Evolutionary conservation across 2,113 vertebrate species (phyloP).

Genomic region (Morone saxatilis): DNA sequence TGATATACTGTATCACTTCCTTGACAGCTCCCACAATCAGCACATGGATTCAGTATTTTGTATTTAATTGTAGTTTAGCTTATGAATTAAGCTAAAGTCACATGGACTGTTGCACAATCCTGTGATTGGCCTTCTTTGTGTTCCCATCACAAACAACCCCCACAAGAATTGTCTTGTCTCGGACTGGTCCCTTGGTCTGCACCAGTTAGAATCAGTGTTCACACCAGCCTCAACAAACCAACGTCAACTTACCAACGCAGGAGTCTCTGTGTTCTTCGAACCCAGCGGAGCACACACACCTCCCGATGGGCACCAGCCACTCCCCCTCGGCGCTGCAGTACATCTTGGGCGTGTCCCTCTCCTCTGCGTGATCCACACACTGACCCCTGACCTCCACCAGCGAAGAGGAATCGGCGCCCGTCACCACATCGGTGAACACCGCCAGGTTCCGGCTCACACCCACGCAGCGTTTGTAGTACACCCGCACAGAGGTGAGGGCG

Average conservation of each 20-base stretch:
- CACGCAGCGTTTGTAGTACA: constrained; percentile 96
- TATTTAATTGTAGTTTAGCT: no score
- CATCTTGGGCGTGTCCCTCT: constrained; percentile 98
- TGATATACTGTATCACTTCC: no score
- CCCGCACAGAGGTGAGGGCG: constrained; percentile 92
- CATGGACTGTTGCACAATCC: neutral
- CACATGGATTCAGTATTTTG: no score
- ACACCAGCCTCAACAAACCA: neutral
- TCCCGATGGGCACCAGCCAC: constrained; percentile 97
- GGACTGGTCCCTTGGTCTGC: neutral
- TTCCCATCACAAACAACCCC: neutral
- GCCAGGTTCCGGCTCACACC: constrained; percentile 94
- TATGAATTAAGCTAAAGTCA: neutral
- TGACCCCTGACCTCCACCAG: constrained; percentile 95
- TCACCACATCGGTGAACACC: constrained; percentile 94
- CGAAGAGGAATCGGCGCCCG: constrained; percentile 94
- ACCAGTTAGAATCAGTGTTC: neutral
- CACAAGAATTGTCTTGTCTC: neutral
- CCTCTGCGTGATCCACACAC: constrained; percentile 94
- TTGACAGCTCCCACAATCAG: no score
- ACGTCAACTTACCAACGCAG: constrained; percentile 90
- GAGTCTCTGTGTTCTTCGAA: constrained; percentile 92
- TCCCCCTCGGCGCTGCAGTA: constrained; percentile 99
- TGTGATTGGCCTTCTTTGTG: neutral
- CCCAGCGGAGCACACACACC: constrained; percentile 95